phyloP scores from a whole-genome alignment of 1,140 invertebrate genomes.

The Drepana arcuata region DNA sequence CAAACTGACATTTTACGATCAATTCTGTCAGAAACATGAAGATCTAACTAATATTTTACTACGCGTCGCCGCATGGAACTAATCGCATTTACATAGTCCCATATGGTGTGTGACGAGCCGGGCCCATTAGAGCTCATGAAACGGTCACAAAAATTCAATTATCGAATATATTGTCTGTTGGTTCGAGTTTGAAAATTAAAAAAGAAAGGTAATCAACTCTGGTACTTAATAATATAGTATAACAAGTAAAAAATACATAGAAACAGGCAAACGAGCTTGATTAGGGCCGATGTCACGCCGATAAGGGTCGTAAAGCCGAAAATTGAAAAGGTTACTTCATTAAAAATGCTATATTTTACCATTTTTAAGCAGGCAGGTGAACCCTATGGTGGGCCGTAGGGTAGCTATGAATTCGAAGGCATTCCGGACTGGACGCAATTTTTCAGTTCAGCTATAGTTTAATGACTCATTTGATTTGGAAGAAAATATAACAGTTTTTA shows the following conservation, averaged over 20 bases:
- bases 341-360: slow-evolving; percentile 67
- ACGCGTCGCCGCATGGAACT: too few species aligned
- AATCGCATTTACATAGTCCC: too few species aligned
- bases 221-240: slow-evolving; percentile 33
- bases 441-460: too few species aligned
- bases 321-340: slow-evolving; percentile 62
- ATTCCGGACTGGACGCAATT: too few species aligned
- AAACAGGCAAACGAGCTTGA: slow-evolving; percentile 37
- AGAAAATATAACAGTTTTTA: too few species aligned
- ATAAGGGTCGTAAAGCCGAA: slow-evolving; percentile 60
- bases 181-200: slow-evolving; percentile 30
- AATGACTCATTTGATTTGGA: too few species aligned
- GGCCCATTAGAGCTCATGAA: slow-evolving; percentile 8
- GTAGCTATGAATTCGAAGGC: slow-evolving; percentile 16
- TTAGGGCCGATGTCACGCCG: slow-evolving; percentile 66
- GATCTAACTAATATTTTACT: too few species aligned
- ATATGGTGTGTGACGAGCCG: too few species aligned
- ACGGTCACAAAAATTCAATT: slow-evolving; percentile 29
- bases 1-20: too few species aligned
- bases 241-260: slow-evolving; percentile 33
- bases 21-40: too few species aligned
- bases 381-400: slow-evolving; percentile 38
- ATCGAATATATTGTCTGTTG: slow-evolving; percentile 20
- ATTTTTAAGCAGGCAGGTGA: slow-evolving; percentile 64
- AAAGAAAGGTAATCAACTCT: slow-evolving; percentile 39